Base-by-base conservation (phyloP, 2,113 vertebrate species). In the Zosterops japonicus region DNA sequence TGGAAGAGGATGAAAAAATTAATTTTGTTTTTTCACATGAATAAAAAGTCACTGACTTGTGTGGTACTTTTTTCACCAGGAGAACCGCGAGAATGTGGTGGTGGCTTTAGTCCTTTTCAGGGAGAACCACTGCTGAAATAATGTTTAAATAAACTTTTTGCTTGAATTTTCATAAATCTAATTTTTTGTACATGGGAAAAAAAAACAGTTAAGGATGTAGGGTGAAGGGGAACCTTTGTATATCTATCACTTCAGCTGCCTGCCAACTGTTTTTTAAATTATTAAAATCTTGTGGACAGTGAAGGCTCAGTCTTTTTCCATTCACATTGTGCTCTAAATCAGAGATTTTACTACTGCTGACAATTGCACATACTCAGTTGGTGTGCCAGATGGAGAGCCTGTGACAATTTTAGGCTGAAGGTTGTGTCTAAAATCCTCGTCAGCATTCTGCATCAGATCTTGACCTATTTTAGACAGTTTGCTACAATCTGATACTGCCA, bases 321-420 rank as follows among this genome's bases (percentile, higher is more conserved):
- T 68, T 91, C 55, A 52, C 2, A 1, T 82, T 88, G 60, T 74
- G 33, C 56, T 87, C n/a, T 74, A 92, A 90, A 49, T 41, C 72
- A 41, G 75, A 77, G 88, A 71, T 91, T 93, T 88, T 94, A 93
- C 84, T 93, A 17, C 46, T 59, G 29, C 68, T 95, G 94, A 90
- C 93, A 94, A 56, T 86, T 77, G 75, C 47, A 65, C 35, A 21
- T 22, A 41, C 6, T 84, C 8, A 11, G 12, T 80, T 53, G 35
- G 4, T 83, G 67, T 87, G 42, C 74, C 89, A 95, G 87, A 95
- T 94, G 93, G 84, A 85, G 68, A 92, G 56, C 27, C 55, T 71
- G 87, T 56, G 60, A 93, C 83, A 90, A 83, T 96, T 95, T 92
- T 88, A 93, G 76, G 78, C 79, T 86, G 85, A 92, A 95, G 64